phyloP scores from a whole-genome alignment of 2,113 vertebrate genomes.

The Miniopterus natalensis region DNA sequence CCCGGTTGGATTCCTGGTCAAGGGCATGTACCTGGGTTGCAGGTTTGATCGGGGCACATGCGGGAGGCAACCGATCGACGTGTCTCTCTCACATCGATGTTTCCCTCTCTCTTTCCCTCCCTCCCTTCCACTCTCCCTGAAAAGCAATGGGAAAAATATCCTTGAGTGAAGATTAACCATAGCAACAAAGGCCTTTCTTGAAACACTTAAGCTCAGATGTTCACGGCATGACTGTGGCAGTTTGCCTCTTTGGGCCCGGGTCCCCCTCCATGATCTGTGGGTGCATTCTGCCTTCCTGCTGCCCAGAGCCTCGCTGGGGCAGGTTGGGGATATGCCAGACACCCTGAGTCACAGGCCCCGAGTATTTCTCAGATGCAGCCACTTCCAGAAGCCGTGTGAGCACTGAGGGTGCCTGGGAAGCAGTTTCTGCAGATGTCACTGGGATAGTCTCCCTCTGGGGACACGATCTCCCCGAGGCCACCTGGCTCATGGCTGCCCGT shows the following conservation, averaged over 20 bases:
- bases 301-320: background rate
- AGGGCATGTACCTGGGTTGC: too few relatives aligned
- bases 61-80: too few relatives aligned
- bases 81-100: too few relatives aligned
- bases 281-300: background rate
- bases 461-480: accelerated
- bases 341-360: background rate
- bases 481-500: accelerated
- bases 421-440: background rate
- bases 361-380: background rate
- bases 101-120: too few relatives aligned
- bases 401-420: accelerated
- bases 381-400: background rate
- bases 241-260: background rate
- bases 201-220: background rate
- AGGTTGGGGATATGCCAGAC: background rate
- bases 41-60: too few relatives aligned
- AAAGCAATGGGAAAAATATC: too few relatives aligned
- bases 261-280: background rate
- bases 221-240: background rate
- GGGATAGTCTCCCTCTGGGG: background rate
- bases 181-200: background rate
- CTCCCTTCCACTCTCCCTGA: too few relatives aligned
- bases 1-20: background rate
- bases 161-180: too few relatives aligned